These are phyloP conservation scores for Holcopasites calliopsidis DNA, from an alignment of 1,140 invertebrate species.

Conservation along the genomic window DNA sequence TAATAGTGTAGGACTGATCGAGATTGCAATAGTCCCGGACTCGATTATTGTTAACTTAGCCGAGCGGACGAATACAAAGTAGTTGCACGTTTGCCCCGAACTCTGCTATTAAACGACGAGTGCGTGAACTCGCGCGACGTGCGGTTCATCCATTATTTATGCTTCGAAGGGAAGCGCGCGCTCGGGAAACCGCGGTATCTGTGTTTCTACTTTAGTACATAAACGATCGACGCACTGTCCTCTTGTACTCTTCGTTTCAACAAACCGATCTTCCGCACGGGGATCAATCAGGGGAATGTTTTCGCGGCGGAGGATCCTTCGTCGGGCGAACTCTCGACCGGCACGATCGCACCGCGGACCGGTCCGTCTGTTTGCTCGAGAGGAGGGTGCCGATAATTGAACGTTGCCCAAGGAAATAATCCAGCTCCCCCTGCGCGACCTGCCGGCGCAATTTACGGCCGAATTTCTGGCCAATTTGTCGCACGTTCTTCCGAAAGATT, in stretches of 20 bases:
- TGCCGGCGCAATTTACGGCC: background rate
- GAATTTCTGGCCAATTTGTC: background rate
- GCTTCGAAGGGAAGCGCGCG: too few relatives aligned
- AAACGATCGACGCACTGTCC: too few relatives aligned
- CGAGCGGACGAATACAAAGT: too few relatives aligned
- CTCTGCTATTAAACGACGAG: too few relatives aligned
- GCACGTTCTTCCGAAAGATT: background rate
- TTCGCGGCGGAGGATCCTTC: constrained; percentile 37
- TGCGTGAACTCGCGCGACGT: too few relatives aligned
- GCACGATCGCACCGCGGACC: background rate
- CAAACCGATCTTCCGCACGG: constrained; percentile 70
- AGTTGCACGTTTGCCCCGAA: too few relatives aligned
- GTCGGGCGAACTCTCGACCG: constrained; percentile 13
- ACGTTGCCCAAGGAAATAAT: background rate
- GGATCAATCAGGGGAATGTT: constrained; percentile 70
- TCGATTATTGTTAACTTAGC: too few relatives aligned
- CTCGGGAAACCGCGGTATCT: too few relatives aligned
- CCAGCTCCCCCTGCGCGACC: background rate
- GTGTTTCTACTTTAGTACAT: too few relatives aligned
- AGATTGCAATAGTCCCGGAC: too few relatives aligned
- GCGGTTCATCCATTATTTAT: too few relatives aligned
- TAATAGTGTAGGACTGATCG: too few relatives aligned
- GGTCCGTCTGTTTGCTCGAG: constrained; percentile 18
- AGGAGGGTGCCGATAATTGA: constrained; percentile 37
- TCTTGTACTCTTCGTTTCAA: constrained; percentile 51